A percentile compares a stretch with the other conserved stretches of the same genome.
Evolutionary conservation across 23 tunicate species (phyloP).

Genomic region (Trididemnum clinides): DNA sequence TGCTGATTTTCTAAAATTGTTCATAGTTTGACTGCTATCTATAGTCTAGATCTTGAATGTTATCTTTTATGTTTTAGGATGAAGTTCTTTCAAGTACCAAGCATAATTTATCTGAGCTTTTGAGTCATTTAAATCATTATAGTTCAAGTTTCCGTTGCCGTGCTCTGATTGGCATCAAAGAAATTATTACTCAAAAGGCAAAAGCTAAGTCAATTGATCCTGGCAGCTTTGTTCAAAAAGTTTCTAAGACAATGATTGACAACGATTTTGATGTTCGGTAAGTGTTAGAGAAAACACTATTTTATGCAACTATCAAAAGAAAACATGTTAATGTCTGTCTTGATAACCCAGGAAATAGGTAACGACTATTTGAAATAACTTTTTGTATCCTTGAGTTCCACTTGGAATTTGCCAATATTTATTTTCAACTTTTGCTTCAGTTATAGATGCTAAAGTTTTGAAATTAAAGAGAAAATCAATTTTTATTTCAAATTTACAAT

Average conservation of each 20-base stretch:
- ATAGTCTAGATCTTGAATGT: too few species aligned
- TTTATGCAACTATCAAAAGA: too few species aligned
- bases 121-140: conserved; percentile 68
- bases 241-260: conserved; percentile 40
- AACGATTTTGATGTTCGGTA: conserved; percentile 73
- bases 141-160: conserved; percentile 61
- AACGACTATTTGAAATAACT: too few species aligned
- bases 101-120: conserved; percentile 41
- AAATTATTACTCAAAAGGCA: conserved; percentile 19
- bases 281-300: neutral
- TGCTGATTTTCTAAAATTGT: too few species aligned
- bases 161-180: conserved; percentile 60
- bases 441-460: too few species aligned
- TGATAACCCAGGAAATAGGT: too few species aligned
- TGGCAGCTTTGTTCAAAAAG: conserved; percentile 49
- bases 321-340: neutral
- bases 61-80: conserved; percentile 51
- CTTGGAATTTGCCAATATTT: too few species aligned
- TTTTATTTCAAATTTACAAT: too few species aligned
- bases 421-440: too few species aligned
- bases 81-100: conserved; percentile 37
- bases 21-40: too few species aligned
- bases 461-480: too few species aligned
- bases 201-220: conserved; percentile 12
- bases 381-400: too few species aligned